Conservation (phyloP, 2,113 vertebrate species). For the Pithys albifrons region DNA sequence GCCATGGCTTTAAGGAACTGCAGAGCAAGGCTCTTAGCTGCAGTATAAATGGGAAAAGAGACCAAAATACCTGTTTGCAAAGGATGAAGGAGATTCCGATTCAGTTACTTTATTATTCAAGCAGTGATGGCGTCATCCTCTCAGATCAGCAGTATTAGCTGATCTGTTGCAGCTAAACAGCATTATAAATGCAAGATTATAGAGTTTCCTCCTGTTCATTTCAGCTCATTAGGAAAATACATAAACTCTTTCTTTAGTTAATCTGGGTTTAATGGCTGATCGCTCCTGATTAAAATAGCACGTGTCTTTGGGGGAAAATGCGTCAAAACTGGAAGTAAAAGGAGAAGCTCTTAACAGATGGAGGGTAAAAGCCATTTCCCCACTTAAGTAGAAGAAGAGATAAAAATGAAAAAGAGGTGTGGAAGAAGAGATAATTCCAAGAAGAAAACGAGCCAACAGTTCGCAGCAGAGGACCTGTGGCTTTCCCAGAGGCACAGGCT, state of each 20-base stretch:
- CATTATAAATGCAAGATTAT: neutral
- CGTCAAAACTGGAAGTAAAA: neutral
- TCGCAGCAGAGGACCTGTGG: neutral
- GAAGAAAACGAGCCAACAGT: neutral
- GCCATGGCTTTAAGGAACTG: neutral
- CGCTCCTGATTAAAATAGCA: slow-evolving; percentile 10
- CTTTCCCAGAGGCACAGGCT: neutral
- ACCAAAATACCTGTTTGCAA: neutral
- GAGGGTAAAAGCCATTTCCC: neutral
- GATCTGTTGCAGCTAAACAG: neutral
- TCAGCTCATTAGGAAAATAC: slow-evolving; percentile 2
- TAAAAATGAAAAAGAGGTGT: neutral
- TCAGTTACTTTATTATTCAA: neutral
- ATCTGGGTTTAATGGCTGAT: slow-evolving; percentile 1
- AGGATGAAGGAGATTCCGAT: neutral
- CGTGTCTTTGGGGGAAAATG: neutral
- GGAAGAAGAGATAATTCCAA: neutral
- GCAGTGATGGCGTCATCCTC: neutral
- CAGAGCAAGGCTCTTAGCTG: neutral
- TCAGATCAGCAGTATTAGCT: neutral
- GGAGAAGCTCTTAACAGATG: neutral
- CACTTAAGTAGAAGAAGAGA: neutral
- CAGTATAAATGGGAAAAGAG: neutral
- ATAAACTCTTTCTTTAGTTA: slow-evolving; percentile 3
- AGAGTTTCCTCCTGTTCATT: neutral